These are phyloP conservation scores for Mola mola DNA, from an alignment of 2,113 vertebrate species.

Conservation along the genomic window DNA sequence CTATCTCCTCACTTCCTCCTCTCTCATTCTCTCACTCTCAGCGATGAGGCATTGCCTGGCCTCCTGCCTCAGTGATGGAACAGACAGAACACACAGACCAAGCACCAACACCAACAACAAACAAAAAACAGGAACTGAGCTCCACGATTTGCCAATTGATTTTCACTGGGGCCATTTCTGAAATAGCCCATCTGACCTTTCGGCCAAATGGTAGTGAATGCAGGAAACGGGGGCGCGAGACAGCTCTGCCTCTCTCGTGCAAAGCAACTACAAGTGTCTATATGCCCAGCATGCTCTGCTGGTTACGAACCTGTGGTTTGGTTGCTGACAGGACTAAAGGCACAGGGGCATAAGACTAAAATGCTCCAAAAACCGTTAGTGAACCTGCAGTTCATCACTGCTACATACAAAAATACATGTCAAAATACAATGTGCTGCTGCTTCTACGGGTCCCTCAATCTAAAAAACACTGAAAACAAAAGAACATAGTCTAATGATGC, in stretches of 20 bases:
- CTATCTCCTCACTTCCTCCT: conserved; percentile 28
- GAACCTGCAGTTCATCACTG: too few species aligned
- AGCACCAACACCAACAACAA: conserved; percentile 49
- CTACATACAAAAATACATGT: too few species aligned
- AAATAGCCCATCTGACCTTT: conserved; percentile 84
- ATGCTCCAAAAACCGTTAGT: too few species aligned
- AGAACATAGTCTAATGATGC: too few species aligned
- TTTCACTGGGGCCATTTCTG: conserved; percentile 82
- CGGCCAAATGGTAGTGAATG: conserved; percentile 76
- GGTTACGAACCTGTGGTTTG: conserved; percentile 21
- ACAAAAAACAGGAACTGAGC: conserved; percentile 75
- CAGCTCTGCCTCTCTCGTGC: conserved; percentile 40
- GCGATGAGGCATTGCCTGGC: conserved; percentile 57
- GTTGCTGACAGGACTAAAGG: conserved; percentile 15
- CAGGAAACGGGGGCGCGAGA: conserved; percentile 65
- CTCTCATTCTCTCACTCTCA: conserved; percentile 60
- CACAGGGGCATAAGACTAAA: too few species aligned
- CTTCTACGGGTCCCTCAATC: too few species aligned
- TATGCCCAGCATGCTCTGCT: conserved; percentile 24
- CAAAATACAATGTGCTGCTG: too few species aligned
- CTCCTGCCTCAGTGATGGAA: conserved; percentile 60
- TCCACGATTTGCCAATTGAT: conserved; percentile 82
- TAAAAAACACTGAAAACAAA: too few species aligned
- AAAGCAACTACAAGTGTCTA: conserved; percentile 44
- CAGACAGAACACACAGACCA: conserved; percentile 66